phyloP scores from a whole-genome alignment of 1,140 invertebrate genomes.

The Hyposmocoma kahamanoa region DNA sequence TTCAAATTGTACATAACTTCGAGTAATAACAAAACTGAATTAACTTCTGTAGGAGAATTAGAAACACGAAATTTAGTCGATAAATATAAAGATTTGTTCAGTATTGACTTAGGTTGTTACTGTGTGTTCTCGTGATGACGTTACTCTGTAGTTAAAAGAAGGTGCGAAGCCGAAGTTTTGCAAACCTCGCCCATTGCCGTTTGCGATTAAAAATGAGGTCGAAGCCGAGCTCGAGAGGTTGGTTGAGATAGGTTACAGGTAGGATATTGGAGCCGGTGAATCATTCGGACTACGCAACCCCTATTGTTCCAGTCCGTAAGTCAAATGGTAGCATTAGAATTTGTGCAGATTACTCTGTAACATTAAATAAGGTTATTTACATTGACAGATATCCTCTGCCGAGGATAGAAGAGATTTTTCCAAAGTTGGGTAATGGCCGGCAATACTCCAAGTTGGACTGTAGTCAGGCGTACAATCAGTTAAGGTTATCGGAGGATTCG shows the following conservation, averaged over 20 bases:
- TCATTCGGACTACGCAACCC: constrained; percentile 5
- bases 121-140: constrained; percentile 3
- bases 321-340: constrained; percentile 3
- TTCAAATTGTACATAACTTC: background rate
- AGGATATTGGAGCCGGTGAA: constrained; percentile 1
- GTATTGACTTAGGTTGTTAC: constrained; percentile 1
- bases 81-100: background rate
- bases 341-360: constrained; percentile 10
- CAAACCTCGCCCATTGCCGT: background rate
- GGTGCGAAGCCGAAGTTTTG: constrained; percentile 4
- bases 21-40: too few species aligned
- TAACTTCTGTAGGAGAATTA: background rate
- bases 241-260: background rate
- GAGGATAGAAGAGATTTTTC: constrained; percentile 2
- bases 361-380: constrained; percentile 7
- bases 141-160: background rate
- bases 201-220: constrained; percentile 3
- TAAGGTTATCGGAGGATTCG: constrained; percentile 18
- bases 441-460: constrained; percentile 23
- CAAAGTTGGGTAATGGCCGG: constrained; percentile 9
- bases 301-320: constrained; percentile 4
- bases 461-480: constrained; percentile 22
- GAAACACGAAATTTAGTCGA: background rate
- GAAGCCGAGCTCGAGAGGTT: constrained; percentile 6
- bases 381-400: constrained; percentile 9